Evolutionary conservation across 2,113 vertebrate genomes (phyloP).

Genomic region (Paedocypris sp.): DNA sequence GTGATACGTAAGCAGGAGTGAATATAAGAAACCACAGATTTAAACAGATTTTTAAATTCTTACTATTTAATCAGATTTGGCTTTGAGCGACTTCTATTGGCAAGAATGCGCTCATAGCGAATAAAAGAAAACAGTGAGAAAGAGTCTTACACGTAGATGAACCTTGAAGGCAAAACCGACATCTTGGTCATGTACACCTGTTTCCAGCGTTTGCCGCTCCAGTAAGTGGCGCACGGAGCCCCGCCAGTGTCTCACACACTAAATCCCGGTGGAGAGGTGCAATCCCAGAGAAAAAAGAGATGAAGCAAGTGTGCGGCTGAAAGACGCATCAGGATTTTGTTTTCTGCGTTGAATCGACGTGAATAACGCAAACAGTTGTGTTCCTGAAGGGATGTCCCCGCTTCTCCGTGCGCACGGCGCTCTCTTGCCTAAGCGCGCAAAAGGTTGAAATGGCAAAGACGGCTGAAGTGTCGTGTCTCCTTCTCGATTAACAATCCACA

Average conservation of each 20-base stretch:
- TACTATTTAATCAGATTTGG: too few species aligned
- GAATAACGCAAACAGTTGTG: conserved; percentile 10
- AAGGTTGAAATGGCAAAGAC: conserved; percentile 32
- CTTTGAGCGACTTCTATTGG: conserved; percentile 71
- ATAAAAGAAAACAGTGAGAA: conserved; percentile 27
- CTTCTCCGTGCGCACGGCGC: conserved; percentile 24
- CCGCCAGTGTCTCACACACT: conserved; percentile 53
- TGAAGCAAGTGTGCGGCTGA: conserved; percentile 47
- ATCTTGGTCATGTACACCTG: conserved; percentile 69
- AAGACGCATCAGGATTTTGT: conserved; percentile 64
- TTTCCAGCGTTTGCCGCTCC: conserved; percentile 56
- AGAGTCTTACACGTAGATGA: conserved; percentile 68
- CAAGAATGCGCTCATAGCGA: conserved; percentile 54
- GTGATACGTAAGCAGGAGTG: conserved; percentile 43
- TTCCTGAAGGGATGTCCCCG: conserved; percentile 25
- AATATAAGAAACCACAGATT: conserved; percentile 59
- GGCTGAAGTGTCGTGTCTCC: conserved; percentile 19
- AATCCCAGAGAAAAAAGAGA: conserved; percentile 54
- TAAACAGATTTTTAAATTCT: too few species aligned
- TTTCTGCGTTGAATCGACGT: conserved; percentile 48
- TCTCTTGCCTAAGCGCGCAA: conserved; percentile 36
- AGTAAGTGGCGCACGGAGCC: conserved; percentile 44
- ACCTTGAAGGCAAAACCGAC: conserved; percentile 66
- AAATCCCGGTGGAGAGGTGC: conserved; percentile 48
- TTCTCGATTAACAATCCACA: conserved; percentile 42